These are phyloP conservation scores for Patiria miniata DNA, from an alignment of 35 echinoderm and acorn worm genomes.

Conservation along the genomic window DNA sequence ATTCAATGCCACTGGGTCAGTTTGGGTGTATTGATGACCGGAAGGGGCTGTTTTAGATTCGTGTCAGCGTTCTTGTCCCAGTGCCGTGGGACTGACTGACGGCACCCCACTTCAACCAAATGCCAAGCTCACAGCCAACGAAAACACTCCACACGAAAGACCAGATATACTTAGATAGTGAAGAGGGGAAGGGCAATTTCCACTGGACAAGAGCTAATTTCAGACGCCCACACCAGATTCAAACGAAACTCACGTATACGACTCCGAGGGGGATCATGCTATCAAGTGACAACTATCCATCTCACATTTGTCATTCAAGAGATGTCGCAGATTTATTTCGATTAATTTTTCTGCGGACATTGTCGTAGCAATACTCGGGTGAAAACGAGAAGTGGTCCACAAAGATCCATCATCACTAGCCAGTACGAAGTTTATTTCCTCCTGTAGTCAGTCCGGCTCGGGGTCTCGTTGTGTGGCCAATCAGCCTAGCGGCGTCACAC, in stretches of 20 bases:
- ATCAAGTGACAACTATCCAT: constrained; percentile 9
- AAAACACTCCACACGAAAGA: background rate
- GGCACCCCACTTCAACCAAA: constrained; percentile 23
- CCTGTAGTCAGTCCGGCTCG: background rate
- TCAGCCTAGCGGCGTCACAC: constrained; percentile 9
- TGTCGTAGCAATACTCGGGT: background rate
- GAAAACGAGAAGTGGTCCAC: background rate
- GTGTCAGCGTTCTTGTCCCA: background rate
- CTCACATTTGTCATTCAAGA: background rate
- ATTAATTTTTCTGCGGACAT: background rate
- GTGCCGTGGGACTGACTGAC: constrained; percentile 4
- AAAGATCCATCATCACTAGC: constrained; percentile 19
- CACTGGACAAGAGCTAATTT: constrained; percentile 1
- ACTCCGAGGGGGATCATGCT: background rate
- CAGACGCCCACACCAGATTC: background rate
- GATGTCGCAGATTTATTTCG: background rate
- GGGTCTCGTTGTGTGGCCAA: background rate
- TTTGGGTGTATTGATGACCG: constrained; percentile 20
- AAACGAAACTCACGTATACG: background rate
- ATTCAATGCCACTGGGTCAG: constrained; percentile 14
- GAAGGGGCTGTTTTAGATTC: constrained; percentile 17
- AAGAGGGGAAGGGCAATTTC: constrained; percentile 1
- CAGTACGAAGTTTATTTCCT: background rate
- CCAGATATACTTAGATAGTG: background rate
- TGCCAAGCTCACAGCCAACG: constrained; percentile 2